Percentiles rank a stretch among this genome's conserved stretches.
Conservation (phyloP, 1,140 invertebrate species). For the Homarus americanus region DNA sequence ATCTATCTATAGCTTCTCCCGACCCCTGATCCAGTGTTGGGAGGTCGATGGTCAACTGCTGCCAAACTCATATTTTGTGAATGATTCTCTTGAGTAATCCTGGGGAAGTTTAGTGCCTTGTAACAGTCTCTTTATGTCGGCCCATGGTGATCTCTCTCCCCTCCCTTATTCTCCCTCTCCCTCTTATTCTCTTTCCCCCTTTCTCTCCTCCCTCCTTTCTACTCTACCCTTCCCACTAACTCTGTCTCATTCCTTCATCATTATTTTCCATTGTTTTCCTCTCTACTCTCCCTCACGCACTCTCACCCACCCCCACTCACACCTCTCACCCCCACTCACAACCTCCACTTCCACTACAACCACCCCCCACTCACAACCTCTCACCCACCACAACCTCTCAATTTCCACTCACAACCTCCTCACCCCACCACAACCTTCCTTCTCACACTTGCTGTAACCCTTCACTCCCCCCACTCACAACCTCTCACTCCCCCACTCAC, state of each 20-base stretch:
- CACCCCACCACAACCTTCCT: not conserved
- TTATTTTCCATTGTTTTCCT: not conserved
- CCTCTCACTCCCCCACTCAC: not conserved
- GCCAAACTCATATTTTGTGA: too few relatives aligned
- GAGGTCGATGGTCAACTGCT: too few relatives aligned
- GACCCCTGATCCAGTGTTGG: too few relatives aligned
- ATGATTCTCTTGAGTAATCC: too few relatives aligned
- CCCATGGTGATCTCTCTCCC: not conserved
- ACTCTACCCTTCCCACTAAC: not conserved
- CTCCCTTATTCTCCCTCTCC: not conserved
- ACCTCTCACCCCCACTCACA: not conserved
- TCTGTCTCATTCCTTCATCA: not conserved
- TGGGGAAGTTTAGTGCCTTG: too few relatives aligned
- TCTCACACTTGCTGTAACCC: not conserved
- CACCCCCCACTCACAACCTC: not conserved
- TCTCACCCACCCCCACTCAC: constrained; percentile 5
- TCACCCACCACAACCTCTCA: too few relatives aligned
- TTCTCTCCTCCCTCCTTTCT: not conserved
- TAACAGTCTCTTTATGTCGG: too few relatives aligned
- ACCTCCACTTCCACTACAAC: too few relatives aligned
- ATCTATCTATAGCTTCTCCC: too few relatives aligned
- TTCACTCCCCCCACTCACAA: not conserved
- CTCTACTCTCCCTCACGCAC: not conserved
- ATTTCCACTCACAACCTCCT: not conserved
- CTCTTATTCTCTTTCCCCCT: not conserved